Conservation (phyloP, 2,888 invertebrate genomes). For the Alentia gelatinosa region DNA sequence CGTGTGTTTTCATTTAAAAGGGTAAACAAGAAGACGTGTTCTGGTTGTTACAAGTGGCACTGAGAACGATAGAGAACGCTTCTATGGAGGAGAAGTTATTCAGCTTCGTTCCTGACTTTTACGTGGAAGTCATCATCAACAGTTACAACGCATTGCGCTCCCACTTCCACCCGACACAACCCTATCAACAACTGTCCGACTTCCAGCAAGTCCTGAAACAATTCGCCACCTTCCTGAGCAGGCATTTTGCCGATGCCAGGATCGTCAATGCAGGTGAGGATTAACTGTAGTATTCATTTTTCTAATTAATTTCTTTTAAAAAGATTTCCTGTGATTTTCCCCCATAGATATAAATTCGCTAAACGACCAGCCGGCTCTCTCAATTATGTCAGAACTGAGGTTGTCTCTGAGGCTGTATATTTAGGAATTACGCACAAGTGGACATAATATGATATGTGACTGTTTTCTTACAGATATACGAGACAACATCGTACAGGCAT, state of each 20-base stretch:
- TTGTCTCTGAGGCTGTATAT: neutral
- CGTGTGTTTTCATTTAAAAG: slow-evolving; percentile 62
- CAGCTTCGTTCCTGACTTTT: slow-evolving; percentile 88
- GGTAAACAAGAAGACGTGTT: slow-evolving; percentile 85
- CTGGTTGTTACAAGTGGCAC: slow-evolving; percentile 84
- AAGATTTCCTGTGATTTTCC: too few relatives aligned
- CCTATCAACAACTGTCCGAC: slow-evolving; percentile 16
- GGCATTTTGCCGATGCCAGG: slow-evolving; percentile 88
- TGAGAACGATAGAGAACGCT: slow-evolving; percentile 84
- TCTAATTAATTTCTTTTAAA: too few relatives aligned
- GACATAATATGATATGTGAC: too few relatives aligned
- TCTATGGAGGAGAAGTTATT: slow-evolving; percentile 85
- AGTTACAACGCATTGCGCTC: slow-evolving; percentile 85
- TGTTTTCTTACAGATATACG: slow-evolving; percentile 85
- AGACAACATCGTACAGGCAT: slow-evolving; percentile 88
- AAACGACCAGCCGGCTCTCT: neutral
- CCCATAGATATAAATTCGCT: neutral
- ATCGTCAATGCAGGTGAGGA: slow-evolving; percentile 83
- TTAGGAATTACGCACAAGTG: too few relatives aligned
- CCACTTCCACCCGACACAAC: slow-evolving; percentile 85
- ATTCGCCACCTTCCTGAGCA: slow-evolving; percentile 87
- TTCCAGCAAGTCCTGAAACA: slow-evolving; percentile 67
- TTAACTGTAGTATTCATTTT: neutral
- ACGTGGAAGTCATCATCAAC: slow-evolving; percentile 86
- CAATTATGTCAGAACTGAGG: neutral